phyloP scores from a whole-genome alignment of 2,113 vertebrate genomes.

The Chamaetylas fuelleborni region DNA sequence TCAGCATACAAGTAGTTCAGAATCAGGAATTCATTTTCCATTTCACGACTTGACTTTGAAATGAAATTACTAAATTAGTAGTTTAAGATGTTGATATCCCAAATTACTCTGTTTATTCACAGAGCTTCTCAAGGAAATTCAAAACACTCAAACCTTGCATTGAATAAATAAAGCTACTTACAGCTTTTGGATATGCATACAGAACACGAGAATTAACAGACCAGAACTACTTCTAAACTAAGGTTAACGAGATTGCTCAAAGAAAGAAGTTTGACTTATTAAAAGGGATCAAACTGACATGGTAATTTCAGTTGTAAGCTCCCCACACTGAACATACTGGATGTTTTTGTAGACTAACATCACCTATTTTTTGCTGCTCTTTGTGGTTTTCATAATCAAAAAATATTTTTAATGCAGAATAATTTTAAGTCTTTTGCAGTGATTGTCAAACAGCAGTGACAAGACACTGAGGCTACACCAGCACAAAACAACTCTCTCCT shows the following conservation, averaged over 20 bases:
- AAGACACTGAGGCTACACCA: not conserved
- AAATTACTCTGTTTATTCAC: not conserved
- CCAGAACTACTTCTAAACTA: not conserved
- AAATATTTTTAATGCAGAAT: not conserved
- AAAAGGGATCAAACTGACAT: not conserved
- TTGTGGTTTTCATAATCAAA: not conserved
- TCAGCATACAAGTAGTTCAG: not conserved
- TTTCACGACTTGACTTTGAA: not conserved
- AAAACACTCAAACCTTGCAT: not conserved
- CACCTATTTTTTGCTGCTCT: not conserved
- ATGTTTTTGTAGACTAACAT: not conserved
- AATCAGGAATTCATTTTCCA: not conserved
- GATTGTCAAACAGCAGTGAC: not conserved
- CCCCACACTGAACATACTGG: not conserved
- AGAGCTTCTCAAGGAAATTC: not conserved
- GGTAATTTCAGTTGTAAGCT: not conserved
- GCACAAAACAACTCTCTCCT: not conserved
- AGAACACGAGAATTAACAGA: not conserved
- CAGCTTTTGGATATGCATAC: not conserved
- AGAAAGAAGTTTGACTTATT: not conserved
- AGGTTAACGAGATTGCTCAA: not conserved
- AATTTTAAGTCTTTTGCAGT: not conserved
- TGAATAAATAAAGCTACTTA: not conserved
- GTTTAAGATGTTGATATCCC: not conserved
- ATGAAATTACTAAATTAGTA: not conserved